Evolutionary conservation across 2,888 invertebrate species (phyloP).

Genomic region (Euproctis similis): DNA sequence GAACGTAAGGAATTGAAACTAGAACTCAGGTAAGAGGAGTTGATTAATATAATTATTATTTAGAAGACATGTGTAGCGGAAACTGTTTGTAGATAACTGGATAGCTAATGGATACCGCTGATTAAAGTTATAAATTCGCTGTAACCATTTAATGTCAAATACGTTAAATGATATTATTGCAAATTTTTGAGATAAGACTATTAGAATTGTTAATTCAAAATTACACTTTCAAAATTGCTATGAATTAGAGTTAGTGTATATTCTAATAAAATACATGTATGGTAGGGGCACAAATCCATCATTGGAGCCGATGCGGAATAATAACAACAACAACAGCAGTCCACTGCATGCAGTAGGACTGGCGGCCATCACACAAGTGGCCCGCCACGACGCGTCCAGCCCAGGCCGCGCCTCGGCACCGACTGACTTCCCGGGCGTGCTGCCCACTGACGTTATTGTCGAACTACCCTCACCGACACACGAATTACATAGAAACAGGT

Average conservation of each 20-base stretch:
- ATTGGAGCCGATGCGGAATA: slow-evolving; percentile 65
- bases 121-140: too few relatives aligned
- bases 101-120: too few relatives aligned
- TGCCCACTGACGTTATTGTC: slow-evolving; percentile 69
- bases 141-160: too few relatives aligned
- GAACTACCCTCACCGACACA: slow-evolving; percentile 60
- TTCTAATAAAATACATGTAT: too few relatives aligned
- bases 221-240: too few relatives aligned
- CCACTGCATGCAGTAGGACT: slow-evolving; percentile 82
- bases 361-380: slow-evolving; percentile 86
- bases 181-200: too few relatives aligned
- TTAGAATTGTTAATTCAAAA: too few relatives aligned
- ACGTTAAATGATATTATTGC: too few relatives aligned
- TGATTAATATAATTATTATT: too few relatives aligned
- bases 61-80: too few relatives aligned
- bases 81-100: too few relatives aligned
- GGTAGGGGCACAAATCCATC: slow-evolving; percentile 46
- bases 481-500: slow-evolving; percentile 40
- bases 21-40: slow-evolving; percentile 65
- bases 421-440: slow-evolving; percentile 64
- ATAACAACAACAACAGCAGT: slow-evolving; percentile 76
- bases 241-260: too few relatives aligned
- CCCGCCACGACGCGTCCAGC: slow-evolving; percentile 70
- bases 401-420: slow-evolving; percentile 36
- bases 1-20: slow-evolving; percentile 78